A percentile compares a stretch with the other conserved stretches of the same genome.
These are phyloP conservation scores for Pharmacophagus antenor DNA, from an alignment of 2,888 invertebrate species.

Conservation along the genomic window DNA sequence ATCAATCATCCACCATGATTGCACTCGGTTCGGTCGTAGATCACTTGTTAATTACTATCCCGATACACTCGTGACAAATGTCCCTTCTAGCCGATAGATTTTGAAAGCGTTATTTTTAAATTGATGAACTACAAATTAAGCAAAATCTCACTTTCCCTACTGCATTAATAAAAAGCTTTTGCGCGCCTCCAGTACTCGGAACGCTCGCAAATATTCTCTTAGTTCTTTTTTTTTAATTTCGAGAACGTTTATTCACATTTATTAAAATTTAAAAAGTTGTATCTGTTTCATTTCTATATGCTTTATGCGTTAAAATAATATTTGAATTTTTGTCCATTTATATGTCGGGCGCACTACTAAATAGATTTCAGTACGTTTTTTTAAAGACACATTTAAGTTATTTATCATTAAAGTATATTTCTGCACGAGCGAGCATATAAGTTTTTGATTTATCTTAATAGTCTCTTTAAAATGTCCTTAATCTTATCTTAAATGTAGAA, in stretches of 20 bases:
- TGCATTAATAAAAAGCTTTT: conserved; percentile 7
- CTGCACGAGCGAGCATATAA: no score
- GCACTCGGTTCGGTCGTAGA: not conserved
- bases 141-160: conserved; percentile 1
- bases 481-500: no score
- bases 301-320: not conserved
- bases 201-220: not conserved
- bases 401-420: no score
- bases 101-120: not conserved
- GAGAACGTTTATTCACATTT: not conserved
- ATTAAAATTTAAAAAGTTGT: not conserved
- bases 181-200: not conserved
- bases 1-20: not conserved
- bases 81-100: conserved; percentile 2
- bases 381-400: no score
- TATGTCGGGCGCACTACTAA: not conserved
- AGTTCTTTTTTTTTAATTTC: not conserved
- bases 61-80: not conserved
- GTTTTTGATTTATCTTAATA: no score
- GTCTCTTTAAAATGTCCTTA: no score
- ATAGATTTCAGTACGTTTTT: not conserved
- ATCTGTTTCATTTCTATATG: not conserved
- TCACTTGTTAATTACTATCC: not conserved
- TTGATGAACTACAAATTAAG: conserved; percentile 6
- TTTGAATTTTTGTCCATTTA: not conserved